phyloP scores from a whole-genome alignment of 2,888 invertebrate genomes.

The Sarcophaga variegata region DNA sequence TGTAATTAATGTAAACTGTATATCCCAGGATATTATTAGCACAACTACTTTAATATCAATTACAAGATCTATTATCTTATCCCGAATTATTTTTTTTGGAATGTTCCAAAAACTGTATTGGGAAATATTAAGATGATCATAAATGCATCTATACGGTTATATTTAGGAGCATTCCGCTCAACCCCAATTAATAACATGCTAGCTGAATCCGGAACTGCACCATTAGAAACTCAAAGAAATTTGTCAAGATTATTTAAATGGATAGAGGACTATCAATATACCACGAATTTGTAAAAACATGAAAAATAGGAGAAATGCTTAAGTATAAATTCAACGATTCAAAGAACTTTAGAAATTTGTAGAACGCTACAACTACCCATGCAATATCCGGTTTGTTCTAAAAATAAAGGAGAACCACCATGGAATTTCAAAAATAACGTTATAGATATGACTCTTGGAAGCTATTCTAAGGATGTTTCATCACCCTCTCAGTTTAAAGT shows the following conservation, averaged over 20 bases:
- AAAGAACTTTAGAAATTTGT: not conserved
- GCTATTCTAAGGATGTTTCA: not conserved
- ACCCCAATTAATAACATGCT: constrained; percentile 59
- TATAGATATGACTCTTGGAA: not conserved
- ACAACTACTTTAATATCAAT: constrained; percentile 32
- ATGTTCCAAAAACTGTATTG: constrained; percentile 14
- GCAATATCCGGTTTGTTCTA: not conserved
- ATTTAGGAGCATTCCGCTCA: constrained; percentile 44
- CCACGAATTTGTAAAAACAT: not conserved
- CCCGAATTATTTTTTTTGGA: constrained; percentile 43
- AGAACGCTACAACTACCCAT: not conserved
- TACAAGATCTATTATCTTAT: constrained; percentile 40
- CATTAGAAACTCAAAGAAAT: constrained; percentile 21
- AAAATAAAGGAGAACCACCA: not conserved
- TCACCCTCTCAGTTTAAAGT: not conserved
- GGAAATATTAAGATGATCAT: constrained; percentile 40
- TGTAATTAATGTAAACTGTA: no score
- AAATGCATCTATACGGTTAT: constrained; percentile 34
- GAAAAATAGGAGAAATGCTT: not conserved
- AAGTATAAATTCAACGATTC: constrained; percentile 3
- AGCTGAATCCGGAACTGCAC: constrained; percentile 32
- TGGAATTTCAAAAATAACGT: not conserved
- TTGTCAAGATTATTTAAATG: constrained; percentile 25
- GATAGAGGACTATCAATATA: constrained; percentile 1
- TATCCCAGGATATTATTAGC: not conserved